Base-by-base conservation (phyloP, 2,888 invertebrate genomes). In the Sphaerophoria taeniata region DNA sequence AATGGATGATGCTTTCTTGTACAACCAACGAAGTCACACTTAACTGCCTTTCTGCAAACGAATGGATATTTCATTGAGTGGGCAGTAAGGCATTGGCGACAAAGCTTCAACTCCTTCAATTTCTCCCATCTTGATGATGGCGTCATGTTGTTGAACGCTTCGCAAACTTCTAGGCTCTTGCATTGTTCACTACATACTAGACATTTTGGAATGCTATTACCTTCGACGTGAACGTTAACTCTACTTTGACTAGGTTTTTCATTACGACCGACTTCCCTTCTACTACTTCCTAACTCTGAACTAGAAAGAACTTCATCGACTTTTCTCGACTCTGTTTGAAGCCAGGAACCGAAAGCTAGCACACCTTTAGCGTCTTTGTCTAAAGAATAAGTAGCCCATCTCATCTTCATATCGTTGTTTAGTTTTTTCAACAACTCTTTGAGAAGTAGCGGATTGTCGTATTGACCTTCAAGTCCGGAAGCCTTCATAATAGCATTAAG, bases 401-500 rank as follows among this genome's bases (percentile, higher is more conserved):
- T 70, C 45, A 70, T 70, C 47, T 70, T 70, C 70, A 70, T 12
- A 12, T 70, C 56, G 12, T 56, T 56, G 11, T 45, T 56, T 12
- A 70, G 47, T 56, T 70, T 70, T 33, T 56, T 70, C 4, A 70
- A 11, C 56, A 70, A 6, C 33, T 70, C 70, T 14, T 56, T 70
- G 7, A 70, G 12, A 7, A 70, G 34, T 33, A 56, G 16, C 4
- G 70, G 70, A 47, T 45, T 56, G 6, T 61, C 61, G 31, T 67
- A 47, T n/a, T 51, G 56, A 12, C 56, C 36, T 56, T 56, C 55
- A 33, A 56, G 34, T 14, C 34, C 33, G n/a, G 65, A 51, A 36
- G 65, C 65, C 36, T 65, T 65, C 65, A 65, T 51, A 33, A 65
- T 16, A 51, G 65, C 65, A 65, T 51, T 65, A 34, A 65, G 34